These are phyloP conservation scores for Trachelus iudaicus DNA, from an alignment of 2,888 invertebrate genomes.

Conservation along the genomic window DNA sequence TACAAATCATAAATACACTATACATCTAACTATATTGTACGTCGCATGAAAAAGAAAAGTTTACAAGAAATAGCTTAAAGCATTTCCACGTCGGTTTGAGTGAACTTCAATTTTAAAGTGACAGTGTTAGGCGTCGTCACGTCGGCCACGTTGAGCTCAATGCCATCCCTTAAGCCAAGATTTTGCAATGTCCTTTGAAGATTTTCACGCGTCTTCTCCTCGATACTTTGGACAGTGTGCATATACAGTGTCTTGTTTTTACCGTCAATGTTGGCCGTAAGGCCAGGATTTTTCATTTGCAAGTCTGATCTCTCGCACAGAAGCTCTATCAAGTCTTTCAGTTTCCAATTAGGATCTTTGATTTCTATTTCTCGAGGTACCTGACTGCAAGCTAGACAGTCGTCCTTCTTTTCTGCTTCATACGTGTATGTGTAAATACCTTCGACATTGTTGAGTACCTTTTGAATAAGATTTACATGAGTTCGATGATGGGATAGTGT, in stretches of 20 bases:
- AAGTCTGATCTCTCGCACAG: slow-evolving; percentile 81
- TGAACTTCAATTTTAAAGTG: slow-evolving; percentile 79
- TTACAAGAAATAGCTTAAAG: slow-evolving; percentile 14
- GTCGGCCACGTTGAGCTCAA: slow-evolving; percentile 92
- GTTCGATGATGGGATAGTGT: background rate
- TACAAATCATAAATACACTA: slow-evolving; percentile 2
- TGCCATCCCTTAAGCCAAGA: slow-evolving; percentile 85
- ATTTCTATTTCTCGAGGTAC: slow-evolving; percentile 74
- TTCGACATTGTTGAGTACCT: slow-evolving; percentile 86
- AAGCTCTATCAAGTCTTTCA: slow-evolving; percentile 85
- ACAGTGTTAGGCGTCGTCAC: slow-evolving; percentile 87
- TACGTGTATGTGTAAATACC: slow-evolving; percentile 97
- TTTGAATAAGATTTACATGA: background rate
- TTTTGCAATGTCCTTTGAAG: slow-evolving; percentile 88
- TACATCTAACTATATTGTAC: slow-evolving; percentile 19
- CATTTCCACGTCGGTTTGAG: slow-evolving; percentile 50
- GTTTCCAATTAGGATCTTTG: slow-evolving; percentile 73
- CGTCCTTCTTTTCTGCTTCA: slow-evolving; percentile 86
- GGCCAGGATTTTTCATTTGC: slow-evolving; percentile 92
- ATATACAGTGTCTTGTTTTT: slow-evolving; percentile 94
- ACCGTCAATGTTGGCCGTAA: slow-evolving; percentile 84
- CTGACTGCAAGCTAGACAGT: slow-evolving; percentile 91
- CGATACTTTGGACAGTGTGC: slow-evolving; percentile 91
- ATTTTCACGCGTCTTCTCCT: slow-evolving; percentile 88
- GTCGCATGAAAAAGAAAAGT: background rate